These are phyloP conservation scores for Pseudochirops corinnae DNA, from an alignment of 2,797 vertebrate genomes.

Conservation along the genomic window DNA sequence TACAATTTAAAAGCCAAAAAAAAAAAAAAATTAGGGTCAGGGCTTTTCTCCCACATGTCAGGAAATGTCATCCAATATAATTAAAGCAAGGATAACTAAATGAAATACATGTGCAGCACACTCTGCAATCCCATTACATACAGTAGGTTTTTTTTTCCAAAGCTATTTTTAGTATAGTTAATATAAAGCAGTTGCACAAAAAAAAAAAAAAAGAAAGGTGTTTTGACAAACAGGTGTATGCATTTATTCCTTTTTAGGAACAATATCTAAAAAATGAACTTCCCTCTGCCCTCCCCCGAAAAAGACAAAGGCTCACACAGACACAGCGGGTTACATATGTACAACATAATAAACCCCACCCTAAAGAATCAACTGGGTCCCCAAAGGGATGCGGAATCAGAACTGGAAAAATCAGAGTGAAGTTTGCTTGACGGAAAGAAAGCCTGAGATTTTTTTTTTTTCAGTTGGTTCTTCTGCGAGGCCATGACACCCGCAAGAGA, in stretches of 20 bases:
- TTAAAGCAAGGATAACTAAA: constrained; percentile 94
- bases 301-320: constrained; percentile 91
- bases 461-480: constrained; percentile 91
- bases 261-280: constrained; percentile 88
- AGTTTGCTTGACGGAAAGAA: constrained; percentile 91
- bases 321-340: constrained; percentile 92
- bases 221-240: constrained; percentile 90
- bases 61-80: constrained; percentile 90
- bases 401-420: constrained; percentile 88
- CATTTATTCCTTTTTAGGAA: constrained; percentile 92
- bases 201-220: constrained; percentile 87
- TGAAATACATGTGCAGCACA: constrained; percentile 96
- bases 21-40: constrained; percentile 79
- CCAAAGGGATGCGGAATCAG: constrained; percentile 87
- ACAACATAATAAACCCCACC: constrained; percentile 92
- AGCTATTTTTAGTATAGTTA: constrained; percentile 93
- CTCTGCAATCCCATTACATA: constrained; percentile 96
- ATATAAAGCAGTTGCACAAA: constrained; percentile 97
- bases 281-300: constrained; percentile 80
- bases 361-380: constrained; percentile 87
- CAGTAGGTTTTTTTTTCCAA: constrained; percentile 92
- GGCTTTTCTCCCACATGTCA: constrained; percentile 91
- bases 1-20: constrained; percentile 93
- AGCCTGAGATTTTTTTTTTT: constrained; percentile 91
- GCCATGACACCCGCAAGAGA: constrained; percentile 90